These are phyloP conservation scores for Hydropsyche tenuis DNA, from an alignment of 1,140 invertebrate genomes.

Conservation along the genomic window DNA sequence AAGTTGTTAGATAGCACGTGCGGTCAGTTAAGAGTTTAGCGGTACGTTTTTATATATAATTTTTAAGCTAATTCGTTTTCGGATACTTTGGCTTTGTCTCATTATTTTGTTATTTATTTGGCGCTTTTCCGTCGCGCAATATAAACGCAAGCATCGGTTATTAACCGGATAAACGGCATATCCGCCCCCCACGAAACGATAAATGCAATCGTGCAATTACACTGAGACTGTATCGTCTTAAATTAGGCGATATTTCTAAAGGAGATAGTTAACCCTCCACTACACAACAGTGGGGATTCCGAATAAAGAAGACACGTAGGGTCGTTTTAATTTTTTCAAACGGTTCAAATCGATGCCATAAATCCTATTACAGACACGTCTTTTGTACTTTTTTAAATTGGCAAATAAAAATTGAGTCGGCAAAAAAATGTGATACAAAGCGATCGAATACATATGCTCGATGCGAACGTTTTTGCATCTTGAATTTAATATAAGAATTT, in stretches of 20 bases:
- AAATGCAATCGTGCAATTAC: slow-evolving; percentile 6
- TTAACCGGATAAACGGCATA: too few relatives aligned
- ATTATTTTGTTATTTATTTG: too few relatives aligned
- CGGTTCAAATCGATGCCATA: not conserved
- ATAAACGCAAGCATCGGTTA: too few relatives aligned
- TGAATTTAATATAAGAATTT: not conserved
- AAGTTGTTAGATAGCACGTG: too few relatives aligned
- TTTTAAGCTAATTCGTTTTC: too few relatives aligned
- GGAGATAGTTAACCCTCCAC: slow-evolving; percentile 11
- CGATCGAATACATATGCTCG: not conserved
- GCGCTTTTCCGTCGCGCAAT: too few relatives aligned
- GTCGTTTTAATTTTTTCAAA: slow-evolving; percentile 9
- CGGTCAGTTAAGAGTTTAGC: too few relatives aligned
- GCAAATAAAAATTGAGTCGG: not conserved
- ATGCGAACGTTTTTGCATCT: not conserved
- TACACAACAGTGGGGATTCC: not conserved
- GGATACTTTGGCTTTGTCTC: too few relatives aligned
- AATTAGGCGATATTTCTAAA: slow-evolving; percentile 29
- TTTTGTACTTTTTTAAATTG: not conserved
- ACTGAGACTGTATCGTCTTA: slow-evolving; percentile 16
- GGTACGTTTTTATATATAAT: too few relatives aligned
- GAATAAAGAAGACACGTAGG: not conserved
- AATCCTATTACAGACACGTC: too few relatives aligned
- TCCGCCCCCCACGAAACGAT: not conserved
- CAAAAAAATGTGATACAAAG: not conserved